Evolutionary conservation across 2,113 vertebrate species (phyloP).

Genomic region (Mustelus asterias): DNA sequence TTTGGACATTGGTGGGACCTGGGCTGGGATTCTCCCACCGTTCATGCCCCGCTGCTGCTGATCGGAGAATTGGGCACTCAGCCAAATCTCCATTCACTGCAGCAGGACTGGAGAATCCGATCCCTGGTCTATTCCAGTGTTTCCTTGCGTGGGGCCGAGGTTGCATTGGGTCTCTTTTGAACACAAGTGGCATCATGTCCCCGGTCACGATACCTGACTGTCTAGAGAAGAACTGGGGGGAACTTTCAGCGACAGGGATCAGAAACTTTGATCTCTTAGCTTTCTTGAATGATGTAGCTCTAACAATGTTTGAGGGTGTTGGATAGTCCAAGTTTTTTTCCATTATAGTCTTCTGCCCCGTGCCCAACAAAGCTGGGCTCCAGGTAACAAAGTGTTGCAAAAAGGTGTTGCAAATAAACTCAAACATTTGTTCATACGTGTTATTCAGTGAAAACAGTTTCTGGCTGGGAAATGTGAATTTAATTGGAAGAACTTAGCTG

Average conservation of each 20-base stretch:
- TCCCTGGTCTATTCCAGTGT: background rate
- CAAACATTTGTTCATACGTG: background rate
- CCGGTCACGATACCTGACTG: background rate
- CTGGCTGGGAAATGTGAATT: background rate
- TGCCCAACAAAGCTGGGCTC: background rate
- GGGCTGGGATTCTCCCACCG: too few species aligned
- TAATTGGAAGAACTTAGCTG: background rate
- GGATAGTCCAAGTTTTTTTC: background rate
- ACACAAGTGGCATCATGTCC: background rate
- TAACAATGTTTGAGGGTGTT: background rate
- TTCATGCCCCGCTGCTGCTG: too few species aligned
- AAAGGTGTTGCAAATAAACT: background rate
- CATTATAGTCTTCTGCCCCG: background rate
- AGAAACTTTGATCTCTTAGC: background rate
- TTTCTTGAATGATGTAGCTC: background rate
- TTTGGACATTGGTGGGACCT: background rate
- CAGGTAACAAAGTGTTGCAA: background rate
- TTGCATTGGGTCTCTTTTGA: background rate
- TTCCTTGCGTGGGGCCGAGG: background rate
- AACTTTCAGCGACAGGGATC: background rate
- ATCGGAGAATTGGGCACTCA: too few species aligned
- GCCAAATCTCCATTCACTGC: too few species aligned
- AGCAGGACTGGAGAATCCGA: too few species aligned
- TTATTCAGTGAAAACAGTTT: background rate
- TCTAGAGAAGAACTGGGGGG: background rate